Conservation (phyloP, 2,797 vertebrate species). For the Threskiornis aethiopicus region DNA sequence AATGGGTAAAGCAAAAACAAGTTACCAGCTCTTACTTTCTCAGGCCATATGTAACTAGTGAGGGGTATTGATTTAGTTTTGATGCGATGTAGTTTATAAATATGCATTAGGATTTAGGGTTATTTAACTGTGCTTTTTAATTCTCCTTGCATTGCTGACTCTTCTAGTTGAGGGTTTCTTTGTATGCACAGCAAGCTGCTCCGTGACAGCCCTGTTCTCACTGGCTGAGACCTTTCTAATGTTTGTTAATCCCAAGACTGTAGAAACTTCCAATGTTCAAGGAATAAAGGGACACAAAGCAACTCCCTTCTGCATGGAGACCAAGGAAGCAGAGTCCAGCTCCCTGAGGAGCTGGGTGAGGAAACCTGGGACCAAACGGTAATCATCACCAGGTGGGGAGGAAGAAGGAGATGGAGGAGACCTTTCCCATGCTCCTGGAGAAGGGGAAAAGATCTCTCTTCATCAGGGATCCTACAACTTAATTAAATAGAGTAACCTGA, state of each 20-base stretch:
- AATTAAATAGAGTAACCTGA: background rate
- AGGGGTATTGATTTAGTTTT: slow-evolving; percentile 74
- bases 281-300: background rate
- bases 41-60: slow-evolving; percentile 22
- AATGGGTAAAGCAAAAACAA: background rate
- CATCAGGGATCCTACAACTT: background rate
- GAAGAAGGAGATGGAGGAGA: background rate
- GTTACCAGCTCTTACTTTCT: slow-evolving; percentile 45
- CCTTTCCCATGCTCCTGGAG: background rate
- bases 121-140: slow-evolving; percentile 75
- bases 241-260: slow-evolving; percentile 57
- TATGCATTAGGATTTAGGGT: slow-evolving; percentile 76
- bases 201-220: slow-evolving; percentile 40
- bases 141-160: slow-evolving; percentile 74
- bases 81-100: slow-evolving; percentile 74
- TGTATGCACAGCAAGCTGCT: slow-evolving; percentile 60
- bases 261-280: background rate
- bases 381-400: background rate
- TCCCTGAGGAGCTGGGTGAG: background rate
- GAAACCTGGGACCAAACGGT: background rate
- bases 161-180: slow-evolving; percentile 63
- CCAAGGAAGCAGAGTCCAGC: background rate
- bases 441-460: background rate
- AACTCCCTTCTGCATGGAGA: background rate
- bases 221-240: slow-evolving; percentile 61